These are phyloP conservation scores for Mnemiopsis leidyi DNA, from an alignment of 37 sponge, comb jelly and placozoan species.

Conservation along the genomic window DNA sequence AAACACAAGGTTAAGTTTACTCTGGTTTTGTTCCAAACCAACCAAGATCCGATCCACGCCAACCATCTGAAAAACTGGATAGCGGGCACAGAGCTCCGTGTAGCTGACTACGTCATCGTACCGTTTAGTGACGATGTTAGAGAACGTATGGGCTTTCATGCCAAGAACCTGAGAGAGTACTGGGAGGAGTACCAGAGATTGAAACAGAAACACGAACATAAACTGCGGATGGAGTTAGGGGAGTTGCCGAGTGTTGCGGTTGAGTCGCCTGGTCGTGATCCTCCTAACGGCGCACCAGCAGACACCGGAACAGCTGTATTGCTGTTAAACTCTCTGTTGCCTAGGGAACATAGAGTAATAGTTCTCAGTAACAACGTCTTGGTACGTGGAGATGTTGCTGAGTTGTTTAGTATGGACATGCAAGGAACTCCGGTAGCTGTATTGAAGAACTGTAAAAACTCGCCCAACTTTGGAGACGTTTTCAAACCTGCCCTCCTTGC, in stretches of 20 bases:
- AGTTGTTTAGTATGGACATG: conserved; percentile 22
- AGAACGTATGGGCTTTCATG: too few relatives aligned
- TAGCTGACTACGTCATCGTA: conserved; percentile 4
- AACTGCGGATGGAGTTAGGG: neutral
- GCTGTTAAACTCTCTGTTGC: neutral
- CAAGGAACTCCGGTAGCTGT: neutral
- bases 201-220: neutral
- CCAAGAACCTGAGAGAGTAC: neutral
- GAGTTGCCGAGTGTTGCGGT: neutral
- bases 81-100: neutral
- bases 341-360: conserved; percentile 21
- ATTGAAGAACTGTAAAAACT: neutral
- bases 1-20: conserved; percentile 12
- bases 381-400: conserved; percentile 1
- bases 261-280: neutral
- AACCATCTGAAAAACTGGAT: conserved; percentile 7
- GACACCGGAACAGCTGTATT: neutral
- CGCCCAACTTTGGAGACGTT: neutral
- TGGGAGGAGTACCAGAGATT: neutral
- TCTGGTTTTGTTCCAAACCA: neutral
- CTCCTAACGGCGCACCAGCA: neutral
- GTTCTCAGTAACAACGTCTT: conserved; percentile 11
- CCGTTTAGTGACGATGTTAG: neutral
- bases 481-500: neutral
- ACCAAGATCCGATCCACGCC: neutral